Evolutionary conservation across 2,113 vertebrate genomes (phyloP).

Genomic region (Lucifuga dentata): DNA sequence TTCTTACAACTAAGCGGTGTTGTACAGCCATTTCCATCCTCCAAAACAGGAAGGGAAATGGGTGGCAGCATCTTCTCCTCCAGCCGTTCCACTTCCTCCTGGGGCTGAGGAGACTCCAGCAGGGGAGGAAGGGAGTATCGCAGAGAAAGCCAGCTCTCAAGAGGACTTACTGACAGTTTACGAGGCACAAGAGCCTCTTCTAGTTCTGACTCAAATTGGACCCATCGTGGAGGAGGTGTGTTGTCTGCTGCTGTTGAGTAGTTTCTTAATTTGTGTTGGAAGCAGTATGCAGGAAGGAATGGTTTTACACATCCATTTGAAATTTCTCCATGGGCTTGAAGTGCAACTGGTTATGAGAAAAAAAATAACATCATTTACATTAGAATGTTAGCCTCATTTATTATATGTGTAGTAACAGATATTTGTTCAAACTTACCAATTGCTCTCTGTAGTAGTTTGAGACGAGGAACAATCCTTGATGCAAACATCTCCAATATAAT

Average conservation of each 20-base stretch:
- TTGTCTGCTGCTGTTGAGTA: slow-evolving; percentile 82
- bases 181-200: slow-evolving; percentile 92
- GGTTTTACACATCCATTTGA: slow-evolving; percentile 43
- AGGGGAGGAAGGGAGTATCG: slow-evolving; percentile 84
- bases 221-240: slow-evolving; percentile 76
- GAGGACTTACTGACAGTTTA: slow-evolving; percentile 90
- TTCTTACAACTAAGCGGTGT: slow-evolving; percentile 86
- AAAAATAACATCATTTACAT: not conserved
- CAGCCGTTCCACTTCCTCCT: slow-evolving; percentile 57
- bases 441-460: slow-evolving; percentile 66
- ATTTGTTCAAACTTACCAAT: slow-evolving; percentile 64
- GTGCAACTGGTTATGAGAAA: slow-evolving; percentile 57
- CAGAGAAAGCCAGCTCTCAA: slow-evolving; percentile 93
- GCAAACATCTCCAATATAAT: slow-evolving; percentile 71
- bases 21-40: slow-evolving; percentile 53
- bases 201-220: slow-evolving; percentile 84
- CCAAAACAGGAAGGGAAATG: slow-evolving; percentile 29
- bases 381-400: not conserved
- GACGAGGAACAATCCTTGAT: slow-evolving; percentile 63
- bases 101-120: slow-evolving; percentile 60
- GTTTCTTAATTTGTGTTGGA: slow-evolving; percentile 45
- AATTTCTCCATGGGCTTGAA: slow-evolving; percentile 55
- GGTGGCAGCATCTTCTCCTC: slow-evolving; percentile 76
- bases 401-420: not conserved
- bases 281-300: slow-evolving; percentile 35